A percentile compares a stretch with the other conserved stretches of the same genome.
These are phyloP conservation scores for Microplitis deprimator DNA, from an alignment of 2,888 invertebrate genomes.

Conservation along the genomic window DNA sequence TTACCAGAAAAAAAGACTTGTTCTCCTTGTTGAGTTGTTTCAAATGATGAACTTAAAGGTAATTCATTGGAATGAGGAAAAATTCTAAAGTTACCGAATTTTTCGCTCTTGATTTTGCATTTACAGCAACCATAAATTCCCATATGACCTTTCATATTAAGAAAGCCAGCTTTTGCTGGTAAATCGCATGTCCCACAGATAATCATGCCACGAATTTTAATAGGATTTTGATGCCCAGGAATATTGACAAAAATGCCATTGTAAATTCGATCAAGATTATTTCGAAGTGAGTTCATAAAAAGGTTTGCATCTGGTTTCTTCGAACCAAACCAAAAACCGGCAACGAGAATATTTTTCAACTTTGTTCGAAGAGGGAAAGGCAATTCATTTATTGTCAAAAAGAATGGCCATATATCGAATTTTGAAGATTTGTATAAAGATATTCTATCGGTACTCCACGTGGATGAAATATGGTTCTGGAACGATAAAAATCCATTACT, in stretches of 20 bases:
- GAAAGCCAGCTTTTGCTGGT: too few relatives aligned
- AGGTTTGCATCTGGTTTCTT: constrained; percentile 37
- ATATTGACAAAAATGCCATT: constrained; percentile 23
- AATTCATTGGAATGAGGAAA: constrained; percentile 6
- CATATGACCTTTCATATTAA: too few relatives aligned
- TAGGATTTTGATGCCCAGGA: background rate
- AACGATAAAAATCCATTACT: constrained; percentile 29
- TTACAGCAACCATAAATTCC: background rate
- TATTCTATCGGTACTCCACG: constrained; percentile 45
- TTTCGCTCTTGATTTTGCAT: constrained; percentile 23
- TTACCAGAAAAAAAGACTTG: background rate
- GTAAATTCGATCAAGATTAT: constrained; percentile 20
- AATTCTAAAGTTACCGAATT: background rate
- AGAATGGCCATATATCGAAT: constrained; percentile 44
- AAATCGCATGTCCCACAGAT: constrained; percentile 20
- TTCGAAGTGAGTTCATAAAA: constrained; percentile 29
- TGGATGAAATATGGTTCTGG: constrained; percentile 29
- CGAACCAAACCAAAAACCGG: constrained; percentile 45
- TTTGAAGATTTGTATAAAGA: constrained; percentile 46
- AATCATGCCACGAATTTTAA: constrained; percentile 10
- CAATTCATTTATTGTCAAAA: background rate
- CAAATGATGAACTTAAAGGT: constrained; percentile 6
- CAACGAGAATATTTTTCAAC: constrained; percentile 37
- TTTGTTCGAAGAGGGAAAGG: too few relatives aligned
- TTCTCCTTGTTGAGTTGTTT: constrained; percentile 5